These are phyloP conservation scores for Dendrocincla tyrannina DNA, from an alignment of 2,797 vertebrate genomes.

Conservation along the genomic window DNA sequence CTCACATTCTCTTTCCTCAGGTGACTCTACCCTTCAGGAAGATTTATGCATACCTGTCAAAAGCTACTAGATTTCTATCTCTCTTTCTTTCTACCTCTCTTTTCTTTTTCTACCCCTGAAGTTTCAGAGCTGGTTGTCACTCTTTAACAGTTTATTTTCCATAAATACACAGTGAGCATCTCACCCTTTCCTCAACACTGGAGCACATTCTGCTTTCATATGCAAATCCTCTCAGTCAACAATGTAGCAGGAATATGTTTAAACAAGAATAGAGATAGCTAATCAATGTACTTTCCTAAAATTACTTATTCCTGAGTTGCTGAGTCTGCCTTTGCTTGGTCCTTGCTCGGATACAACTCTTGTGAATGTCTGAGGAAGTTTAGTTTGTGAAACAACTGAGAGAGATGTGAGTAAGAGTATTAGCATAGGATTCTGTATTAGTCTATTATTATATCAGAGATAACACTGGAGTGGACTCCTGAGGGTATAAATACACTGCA, in stretches of 20 bases:
- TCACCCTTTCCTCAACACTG: not conserved
- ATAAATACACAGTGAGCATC: constrained; percentile 35
- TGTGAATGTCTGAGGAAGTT: not conserved
- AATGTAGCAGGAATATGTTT: constrained; percentile 45
- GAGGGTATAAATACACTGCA: not conserved
- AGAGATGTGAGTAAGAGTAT: not conserved
- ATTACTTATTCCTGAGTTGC: not conserved
- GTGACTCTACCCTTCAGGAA: constrained; percentile 55
- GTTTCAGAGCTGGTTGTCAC: constrained; percentile 41
- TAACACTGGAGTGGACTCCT: not conserved
- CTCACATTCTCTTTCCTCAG: constrained; percentile 33
- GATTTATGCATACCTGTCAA: constrained; percentile 57
- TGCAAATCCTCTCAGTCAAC: constrained; percentile 59
- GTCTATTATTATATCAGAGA: not conserved
- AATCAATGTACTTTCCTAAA: constrained; percentile 49
- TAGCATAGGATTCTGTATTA: not conserved
- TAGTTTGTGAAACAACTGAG: not conserved
- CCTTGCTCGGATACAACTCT: not conserved
- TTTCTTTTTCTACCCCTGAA: not conserved
- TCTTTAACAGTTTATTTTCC: constrained; percentile 63
- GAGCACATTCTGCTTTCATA: constrained; percentile 45
- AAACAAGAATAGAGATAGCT: constrained; percentile 54
- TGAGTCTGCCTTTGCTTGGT: constrained; percentile 47
- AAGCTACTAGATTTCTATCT: constrained; percentile 40
- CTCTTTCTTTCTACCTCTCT: not conserved